Conservation (phyloP, 2,888 invertebrate species). For the Metacarcinus magister region DNA sequence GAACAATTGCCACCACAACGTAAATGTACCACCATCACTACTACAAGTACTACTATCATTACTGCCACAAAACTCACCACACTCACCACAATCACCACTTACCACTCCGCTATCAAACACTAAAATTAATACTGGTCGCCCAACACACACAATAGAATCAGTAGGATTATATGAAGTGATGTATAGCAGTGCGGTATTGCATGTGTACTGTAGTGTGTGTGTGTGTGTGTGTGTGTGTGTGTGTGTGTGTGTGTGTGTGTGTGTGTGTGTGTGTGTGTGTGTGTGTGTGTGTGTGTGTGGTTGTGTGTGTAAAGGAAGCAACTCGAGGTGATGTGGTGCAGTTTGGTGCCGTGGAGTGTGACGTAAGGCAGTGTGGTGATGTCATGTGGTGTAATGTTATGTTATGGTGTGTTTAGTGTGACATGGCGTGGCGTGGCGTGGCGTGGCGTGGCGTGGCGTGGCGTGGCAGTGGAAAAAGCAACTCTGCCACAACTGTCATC, state of each 20-base stretch:
- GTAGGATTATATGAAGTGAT: not conserved
- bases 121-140: not conserved
- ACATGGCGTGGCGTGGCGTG: not conserved
- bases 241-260: not conserved
- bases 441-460: constrained; percentile 3
- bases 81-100: not conserved
- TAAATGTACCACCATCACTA: not conserved
- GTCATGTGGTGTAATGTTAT: not conserved
- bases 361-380: not conserved
- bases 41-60: not conserved
- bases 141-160: not conserved
- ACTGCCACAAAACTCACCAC: not conserved
- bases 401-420: not conserved
- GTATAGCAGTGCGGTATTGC: not conserved
- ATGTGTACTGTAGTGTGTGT: not conserved
- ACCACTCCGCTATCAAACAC: not conserved
- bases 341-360: not conserved
- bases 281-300: not conserved
- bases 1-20: not conserved
- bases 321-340: not conserved
- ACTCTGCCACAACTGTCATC: constrained; percentile 42
- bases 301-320: not conserved
- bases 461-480: not conserved
- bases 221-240: not conserved
- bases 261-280: constrained; percentile 16